Base-by-base conservation (phyloP, 1,140 invertebrate genomes). In the Lineus longissimus region DNA sequence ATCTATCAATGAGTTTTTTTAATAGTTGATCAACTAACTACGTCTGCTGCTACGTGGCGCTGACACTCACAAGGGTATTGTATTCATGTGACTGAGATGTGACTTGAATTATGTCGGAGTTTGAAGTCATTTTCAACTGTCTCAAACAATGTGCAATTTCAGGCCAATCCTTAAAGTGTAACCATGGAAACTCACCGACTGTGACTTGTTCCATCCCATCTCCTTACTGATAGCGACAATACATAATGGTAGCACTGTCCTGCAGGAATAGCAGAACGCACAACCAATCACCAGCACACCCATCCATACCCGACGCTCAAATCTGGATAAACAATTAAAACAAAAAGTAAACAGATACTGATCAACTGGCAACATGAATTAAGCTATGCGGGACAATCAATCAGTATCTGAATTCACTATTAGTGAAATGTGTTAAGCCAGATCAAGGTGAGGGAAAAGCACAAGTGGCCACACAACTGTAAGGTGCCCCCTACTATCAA, bases 171-270 rank as follows among this genome's bases (percentile, higher is more conserved):
- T 36, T 36, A 7, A 4, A 7, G 33, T 36, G 4, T 36, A 36
- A 36, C 33, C 4, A 36, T 36, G 33, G n/a, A n/a, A n/a, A 68
- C 76, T 70, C 70, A 85, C 89, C 19, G 87, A 87, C 68, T 89
- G 85, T 30, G 87, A 86, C 81, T 89, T 90, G 69, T 85, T 88
- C 88, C 88, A 90, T 43, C 84, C 83, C 73, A 86, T 84, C 65
- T 89, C 87, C 66, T 87, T 82, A 31, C 87, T 85, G 64, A 90
- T 85, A 7, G 86, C 80, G 15, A 88, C 86, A 51, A 88, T 84
- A 65, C 87, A 81, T 57, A 90, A 75, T 17, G 89, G 89, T 76
- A 90, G 85, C 15, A 87, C 86, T 29, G 88, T 89, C 69, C 89
- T 82, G 17, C 86, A 85, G 0, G 88, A 86, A 77, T 90, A 90